Percentiles rank a stretch among this genome's conserved stretches.
These are phyloP conservation scores for Ptiloglossa arizonensis DNA, from an alignment of 1,140 invertebrate species.

Conservation along the genomic window DNA sequence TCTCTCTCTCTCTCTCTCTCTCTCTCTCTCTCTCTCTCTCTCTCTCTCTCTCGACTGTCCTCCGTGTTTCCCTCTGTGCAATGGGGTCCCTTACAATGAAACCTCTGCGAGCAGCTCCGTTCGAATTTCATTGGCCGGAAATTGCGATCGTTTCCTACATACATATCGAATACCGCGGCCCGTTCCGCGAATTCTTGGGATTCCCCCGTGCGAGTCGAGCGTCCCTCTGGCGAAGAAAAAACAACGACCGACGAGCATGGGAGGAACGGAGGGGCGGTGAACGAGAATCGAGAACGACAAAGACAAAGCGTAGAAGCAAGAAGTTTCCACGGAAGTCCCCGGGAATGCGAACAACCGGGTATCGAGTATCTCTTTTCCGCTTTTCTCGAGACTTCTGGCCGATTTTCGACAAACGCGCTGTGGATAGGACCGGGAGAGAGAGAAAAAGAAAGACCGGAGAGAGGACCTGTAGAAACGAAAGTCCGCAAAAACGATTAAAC, in stretches of 20 bases:
- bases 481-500: background rate
- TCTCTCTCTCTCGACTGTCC: no score
- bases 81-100: constrained; percentile 21
- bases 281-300: constrained; percentile 18
- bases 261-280: background rate
- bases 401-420: constrained; percentile 24
- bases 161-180: constrained; percentile 52
- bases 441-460: background rate
- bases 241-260: background rate
- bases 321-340: constrained; percentile 30
- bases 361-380: constrained; percentile 43
- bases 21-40: no score
- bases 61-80: background rate
- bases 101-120: background rate
- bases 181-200: constrained; percentile 54
- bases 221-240: background rate
- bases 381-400: constrained; percentile 1
- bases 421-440: background rate
- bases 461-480: no score
- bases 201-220: constrained; percentile 30
- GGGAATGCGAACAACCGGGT: constrained; percentile 37
- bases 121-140: constrained; percentile 59
- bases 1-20: background rate
- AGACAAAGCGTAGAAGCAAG: constrained; percentile 39
- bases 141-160: constrained; percentile 63